These are phyloP conservation scores for Orientallactaga bullata DNA, from an alignment of 2,113 vertebrate genomes.

Conservation along the genomic window DNA sequence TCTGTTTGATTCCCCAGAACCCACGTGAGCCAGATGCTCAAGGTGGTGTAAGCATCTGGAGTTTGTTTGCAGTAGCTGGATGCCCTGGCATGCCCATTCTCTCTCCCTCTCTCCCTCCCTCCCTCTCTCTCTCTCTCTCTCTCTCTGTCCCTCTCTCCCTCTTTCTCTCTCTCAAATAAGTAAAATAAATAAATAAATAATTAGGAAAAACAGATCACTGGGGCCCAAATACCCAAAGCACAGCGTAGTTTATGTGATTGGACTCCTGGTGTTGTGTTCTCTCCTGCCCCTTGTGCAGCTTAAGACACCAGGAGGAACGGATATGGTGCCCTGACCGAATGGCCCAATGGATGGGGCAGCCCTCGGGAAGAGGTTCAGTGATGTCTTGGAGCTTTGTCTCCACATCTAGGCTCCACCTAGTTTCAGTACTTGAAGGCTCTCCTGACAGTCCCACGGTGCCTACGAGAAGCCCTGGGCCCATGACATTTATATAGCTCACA, in stretches of 20 bases:
- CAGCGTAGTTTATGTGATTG: background rate
- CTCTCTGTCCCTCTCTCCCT: too few species aligned
- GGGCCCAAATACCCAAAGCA: background rate
- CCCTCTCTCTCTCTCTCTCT: too few species aligned
- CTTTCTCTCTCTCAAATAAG: too few species aligned
- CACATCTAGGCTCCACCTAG: background rate
- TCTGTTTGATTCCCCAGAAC: too few species aligned
- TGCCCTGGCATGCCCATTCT: too few species aligned
- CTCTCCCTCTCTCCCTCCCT: too few species aligned
- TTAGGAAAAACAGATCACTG: background rate
- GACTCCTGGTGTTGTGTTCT: background rate
- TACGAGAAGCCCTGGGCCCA: background rate
- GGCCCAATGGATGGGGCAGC: background rate
- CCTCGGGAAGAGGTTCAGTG: background rate
- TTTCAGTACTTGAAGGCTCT: conserved; percentile 6
- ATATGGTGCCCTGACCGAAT: background rate
- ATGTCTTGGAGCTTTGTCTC: background rate
- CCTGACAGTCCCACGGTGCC: background rate
- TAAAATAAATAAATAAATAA: too few species aligned
- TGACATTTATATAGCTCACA: background rate
- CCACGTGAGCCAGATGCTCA: too few species aligned
- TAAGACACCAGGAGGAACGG: background rate
- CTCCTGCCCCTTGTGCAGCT: background rate
- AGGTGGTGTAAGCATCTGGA: too few species aligned
- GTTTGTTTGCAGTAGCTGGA: too few species aligned